Evolutionary conservation across 2,888 invertebrate genomes (phyloP).

Genomic region (Rhaphigaster nebulosa): DNA sequence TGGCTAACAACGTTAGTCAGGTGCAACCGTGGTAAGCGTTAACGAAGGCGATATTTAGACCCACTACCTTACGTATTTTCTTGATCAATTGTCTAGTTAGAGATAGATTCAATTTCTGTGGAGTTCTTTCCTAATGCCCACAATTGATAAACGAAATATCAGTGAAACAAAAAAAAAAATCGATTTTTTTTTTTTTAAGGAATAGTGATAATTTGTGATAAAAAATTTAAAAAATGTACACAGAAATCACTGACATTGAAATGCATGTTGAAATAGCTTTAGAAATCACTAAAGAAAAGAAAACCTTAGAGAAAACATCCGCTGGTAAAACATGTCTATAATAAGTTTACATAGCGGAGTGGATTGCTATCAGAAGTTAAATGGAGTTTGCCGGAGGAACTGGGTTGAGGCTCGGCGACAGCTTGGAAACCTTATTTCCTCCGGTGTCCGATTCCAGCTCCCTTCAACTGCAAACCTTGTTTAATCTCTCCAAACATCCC

Average conservation of each 20-base stretch:
- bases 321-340: neutral
- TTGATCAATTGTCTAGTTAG: too few relatives aligned
- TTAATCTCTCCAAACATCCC: neutral
- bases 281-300: neutral
- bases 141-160: too few relatives aligned
- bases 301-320: neutral
- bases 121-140: too few relatives aligned
- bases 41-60: too few relatives aligned
- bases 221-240: too few relatives aligned
- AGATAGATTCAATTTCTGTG: too few relatives aligned
- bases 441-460: conserved; percentile 37
- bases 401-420: conserved; percentile 20
- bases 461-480: conserved; percentile 36
- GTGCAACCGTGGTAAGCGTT: too few relatives aligned
- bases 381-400: conserved; percentile 47
- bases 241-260: neutral
- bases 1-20: too few relatives aligned
- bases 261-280: neutral
- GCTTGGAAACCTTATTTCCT: conserved; percentile 44
- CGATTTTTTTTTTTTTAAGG: too few relatives aligned
- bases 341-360: conserved; percentile 36
- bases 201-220: too few relatives aligned
- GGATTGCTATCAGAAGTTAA: conserved; percentile 44
- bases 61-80: too few relatives aligned
- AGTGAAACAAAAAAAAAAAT: too few relatives aligned